These are phyloP conservation scores for Microtus oregoni DNA, from an alignment of 2,113 vertebrate genomes.

Conservation along the genomic window DNA sequence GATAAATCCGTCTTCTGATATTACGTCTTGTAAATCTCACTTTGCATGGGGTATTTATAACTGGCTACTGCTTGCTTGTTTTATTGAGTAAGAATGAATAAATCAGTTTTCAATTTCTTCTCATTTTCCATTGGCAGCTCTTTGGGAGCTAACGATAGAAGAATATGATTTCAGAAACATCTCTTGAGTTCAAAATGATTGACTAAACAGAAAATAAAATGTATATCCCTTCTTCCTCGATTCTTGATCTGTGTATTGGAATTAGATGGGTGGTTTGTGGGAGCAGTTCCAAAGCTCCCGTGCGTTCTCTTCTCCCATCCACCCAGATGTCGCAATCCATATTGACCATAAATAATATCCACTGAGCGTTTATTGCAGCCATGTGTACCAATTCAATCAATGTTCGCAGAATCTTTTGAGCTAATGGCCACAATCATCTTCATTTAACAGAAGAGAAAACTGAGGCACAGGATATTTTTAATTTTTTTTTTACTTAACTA, in stretches of 20 bases:
- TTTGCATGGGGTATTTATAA: conserved; percentile 83
- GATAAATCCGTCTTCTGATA: conserved; percentile 85
- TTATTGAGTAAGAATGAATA: conserved; percentile 85
- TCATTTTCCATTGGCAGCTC: conserved; percentile 75
- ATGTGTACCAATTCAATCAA: not conserved
- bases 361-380: not conserved
- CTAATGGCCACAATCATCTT: not conserved
- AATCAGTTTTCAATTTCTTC: conserved; percentile 86
- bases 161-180: conserved; percentile 84
- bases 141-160: conserved; percentile 82
- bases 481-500: too few species aligned
- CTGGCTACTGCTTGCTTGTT: conserved; percentile 86
- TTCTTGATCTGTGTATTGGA: conserved; percentile 68
- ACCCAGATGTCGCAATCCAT: not conserved
- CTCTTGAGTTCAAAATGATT: conserved; percentile 80
- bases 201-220: conserved; percentile 79
- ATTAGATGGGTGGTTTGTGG: not conserved
- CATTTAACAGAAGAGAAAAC: conserved; percentile 45
- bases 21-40: conserved; percentile 86
- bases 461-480: not conserved
- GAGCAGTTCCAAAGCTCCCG: not conserved
- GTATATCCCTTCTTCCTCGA: conserved; percentile 79
- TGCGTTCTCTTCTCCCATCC: too few species aligned
- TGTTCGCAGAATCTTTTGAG: not conserved
- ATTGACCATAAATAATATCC: not conserved